Evolutionary conservation across 2,888 invertebrate genomes (phyloP).

Genomic region (Diaphora mendica): DNA sequence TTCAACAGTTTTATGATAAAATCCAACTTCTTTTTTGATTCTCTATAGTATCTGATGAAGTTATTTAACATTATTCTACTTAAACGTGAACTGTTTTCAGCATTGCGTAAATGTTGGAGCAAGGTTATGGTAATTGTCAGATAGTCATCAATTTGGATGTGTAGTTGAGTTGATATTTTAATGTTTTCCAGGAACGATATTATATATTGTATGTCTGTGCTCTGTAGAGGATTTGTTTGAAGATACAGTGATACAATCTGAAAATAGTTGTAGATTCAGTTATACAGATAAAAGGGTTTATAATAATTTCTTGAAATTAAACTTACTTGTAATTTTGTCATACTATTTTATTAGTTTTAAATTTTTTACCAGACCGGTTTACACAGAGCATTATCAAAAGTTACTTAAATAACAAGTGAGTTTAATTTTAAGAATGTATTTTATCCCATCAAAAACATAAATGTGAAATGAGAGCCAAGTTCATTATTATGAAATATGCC

Average conservation of each 20-base stretch:
- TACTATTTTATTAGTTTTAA: no score
- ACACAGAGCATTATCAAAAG: no score
- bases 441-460: no score
- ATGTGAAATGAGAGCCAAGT: no score
- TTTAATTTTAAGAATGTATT: no score
- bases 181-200: conserved; percentile 71
- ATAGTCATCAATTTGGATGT: conserved; percentile 66
- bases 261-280: conserved; percentile 35
- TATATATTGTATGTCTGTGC: conserved; percentile 62
- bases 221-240: conserved; percentile 63
- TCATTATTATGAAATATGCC: no score
- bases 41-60: conserved; percentile 69
- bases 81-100: conserved; percentile 44
- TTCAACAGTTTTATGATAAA: conserved; percentile 72
- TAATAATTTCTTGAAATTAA: no score
- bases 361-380: no score
- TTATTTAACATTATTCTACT: conserved; percentile 65
- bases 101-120: conserved; percentile 63
- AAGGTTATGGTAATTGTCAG: conserved; percentile 66
- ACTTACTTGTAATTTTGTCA: no score
- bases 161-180: conserved; percentile 68
- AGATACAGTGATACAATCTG: conserved; percentile 76
- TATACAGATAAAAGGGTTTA: not conserved
- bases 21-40: conserved; percentile 77
- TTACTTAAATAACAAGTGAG: no score